Evolutionary conservation across 2,888 invertebrate species (phyloP).

Genomic region (Leptopilina myrica): DNA sequence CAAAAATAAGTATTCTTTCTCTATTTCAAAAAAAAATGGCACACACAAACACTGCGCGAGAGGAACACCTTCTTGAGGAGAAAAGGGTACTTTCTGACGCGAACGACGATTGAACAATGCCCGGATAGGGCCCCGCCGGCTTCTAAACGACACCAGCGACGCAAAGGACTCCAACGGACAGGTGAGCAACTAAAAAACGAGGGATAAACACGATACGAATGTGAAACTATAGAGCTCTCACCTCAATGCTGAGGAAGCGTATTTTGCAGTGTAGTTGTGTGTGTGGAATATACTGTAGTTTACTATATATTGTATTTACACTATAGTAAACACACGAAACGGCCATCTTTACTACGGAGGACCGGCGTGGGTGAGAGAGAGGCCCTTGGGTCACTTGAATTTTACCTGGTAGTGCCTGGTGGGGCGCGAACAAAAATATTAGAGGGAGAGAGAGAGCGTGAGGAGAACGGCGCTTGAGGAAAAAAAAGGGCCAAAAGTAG

Average conservation of each 20-base stretch:
- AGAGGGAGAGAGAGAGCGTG: slow-evolving; percentile 51
- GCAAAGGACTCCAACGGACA: slow-evolving; percentile 64
- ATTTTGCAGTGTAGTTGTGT: background rate
- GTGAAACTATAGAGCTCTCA: slow-evolving; percentile 7
- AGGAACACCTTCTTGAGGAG: slow-evolving; percentile 34
- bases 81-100: slow-evolving; percentile 66
- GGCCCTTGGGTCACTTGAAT: slow-evolving; percentile 64
- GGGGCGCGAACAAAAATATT: slow-evolving; percentile 37
- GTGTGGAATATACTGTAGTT: background rate
- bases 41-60: background rate
- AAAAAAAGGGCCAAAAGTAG: background rate
- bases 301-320: slow-evolving; percentile 50
- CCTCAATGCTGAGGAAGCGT: slow-evolving; percentile 25
- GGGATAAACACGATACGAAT: slow-evolving; percentile 12
- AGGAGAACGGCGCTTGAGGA: slow-evolving; percentile 45
- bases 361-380: slow-evolving; percentile 70
- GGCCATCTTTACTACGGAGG: slow-evolving; percentile 73
- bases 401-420: background rate
- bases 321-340: slow-evolving; percentile 61
- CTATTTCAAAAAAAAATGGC: background rate
- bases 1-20: background rate
- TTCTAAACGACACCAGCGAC: slow-evolving; percentile 68
- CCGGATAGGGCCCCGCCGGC: slow-evolving; percentile 68
- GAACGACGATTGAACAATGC: slow-evolving; percentile 75
- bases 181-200: slow-evolving; percentile 59